phyloP scores from a whole-genome alignment of 2,888 invertebrate species.

The Gryllus longicercus region DNA sequence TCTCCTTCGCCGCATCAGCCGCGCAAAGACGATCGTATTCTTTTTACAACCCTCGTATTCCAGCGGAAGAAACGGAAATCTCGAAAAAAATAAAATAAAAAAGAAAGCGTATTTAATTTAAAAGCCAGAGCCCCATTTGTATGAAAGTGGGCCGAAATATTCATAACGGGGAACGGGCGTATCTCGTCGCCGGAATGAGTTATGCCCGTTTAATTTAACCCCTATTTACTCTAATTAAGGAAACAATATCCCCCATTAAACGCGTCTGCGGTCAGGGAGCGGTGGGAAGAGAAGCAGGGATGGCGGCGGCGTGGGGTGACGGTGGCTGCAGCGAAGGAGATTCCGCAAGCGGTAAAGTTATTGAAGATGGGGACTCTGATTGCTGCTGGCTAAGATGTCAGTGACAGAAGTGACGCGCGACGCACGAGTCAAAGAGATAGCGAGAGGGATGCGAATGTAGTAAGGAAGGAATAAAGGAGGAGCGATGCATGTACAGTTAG shows the following conservation, averaged over 20 bases:
- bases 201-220: background rate
- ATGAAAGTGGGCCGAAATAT: background rate
- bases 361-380: too few species aligned
- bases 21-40: slow-evolving; percentile 6
- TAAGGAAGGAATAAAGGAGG: too few species aligned
- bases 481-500: too few species aligned
- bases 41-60: slow-evolving; percentile 11
- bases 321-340: background rate
- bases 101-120: slow-evolving; percentile 3
- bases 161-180: background rate
- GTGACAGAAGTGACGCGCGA: too few species aligned
- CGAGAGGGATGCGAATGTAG: too few species aligned
- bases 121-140: background rate
- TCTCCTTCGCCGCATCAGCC: background rate
- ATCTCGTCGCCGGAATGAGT: background rate
- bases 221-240: slow-evolving; percentile 17
- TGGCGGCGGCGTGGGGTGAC: background rate
- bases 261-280: background rate
- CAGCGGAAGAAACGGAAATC: background rate
- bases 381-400: too few species aligned
- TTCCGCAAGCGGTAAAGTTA: too few species aligned
- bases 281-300: background rate
- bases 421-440: too few species aligned
- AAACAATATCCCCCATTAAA: background rate
- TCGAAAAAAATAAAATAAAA: background rate